These are phyloP conservation scores for Yasuhikotakia modesta DNA, from an alignment of 2,797 vertebrate genomes.

Conservation along the genomic window DNA sequence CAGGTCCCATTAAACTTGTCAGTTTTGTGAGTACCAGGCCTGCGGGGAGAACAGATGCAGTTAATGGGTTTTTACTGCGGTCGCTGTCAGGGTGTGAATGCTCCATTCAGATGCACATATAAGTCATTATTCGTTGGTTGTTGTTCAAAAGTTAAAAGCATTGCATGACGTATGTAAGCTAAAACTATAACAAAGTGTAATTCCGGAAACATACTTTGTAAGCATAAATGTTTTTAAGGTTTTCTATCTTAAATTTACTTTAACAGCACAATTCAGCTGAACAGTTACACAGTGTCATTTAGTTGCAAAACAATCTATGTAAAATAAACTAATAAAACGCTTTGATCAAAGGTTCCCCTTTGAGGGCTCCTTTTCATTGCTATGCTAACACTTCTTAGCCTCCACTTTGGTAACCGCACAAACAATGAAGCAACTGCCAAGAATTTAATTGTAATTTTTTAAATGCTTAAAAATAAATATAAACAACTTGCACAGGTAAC, in stretches of 20 bases:
- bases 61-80: neutral
- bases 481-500: neutral
- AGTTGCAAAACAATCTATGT: no score
- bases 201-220: no score
- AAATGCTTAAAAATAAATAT: no score
- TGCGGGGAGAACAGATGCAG: conserved; percentile 57
- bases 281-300: no score
- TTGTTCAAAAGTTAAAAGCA: neutral
- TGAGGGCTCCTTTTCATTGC: neutral
- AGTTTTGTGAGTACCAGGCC: conserved; percentile 45
- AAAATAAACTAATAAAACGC: neutral
- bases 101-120: neutral
- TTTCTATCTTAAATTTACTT: no score
- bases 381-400: neutral
- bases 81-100: conserved; percentile 13
- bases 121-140: neutral
- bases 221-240: no score
- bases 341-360: neutral
- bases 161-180: neutral
- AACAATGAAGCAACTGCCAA: neutral
- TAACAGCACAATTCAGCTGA: no score
- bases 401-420: neutral
- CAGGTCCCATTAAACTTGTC: conserved; percentile 56
- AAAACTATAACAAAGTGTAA: neutral
- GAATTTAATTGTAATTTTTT: no score